phyloP scores from a whole-genome alignment of 1,140 invertebrate genomes.

The Nasonia vitripennis region DNA sequence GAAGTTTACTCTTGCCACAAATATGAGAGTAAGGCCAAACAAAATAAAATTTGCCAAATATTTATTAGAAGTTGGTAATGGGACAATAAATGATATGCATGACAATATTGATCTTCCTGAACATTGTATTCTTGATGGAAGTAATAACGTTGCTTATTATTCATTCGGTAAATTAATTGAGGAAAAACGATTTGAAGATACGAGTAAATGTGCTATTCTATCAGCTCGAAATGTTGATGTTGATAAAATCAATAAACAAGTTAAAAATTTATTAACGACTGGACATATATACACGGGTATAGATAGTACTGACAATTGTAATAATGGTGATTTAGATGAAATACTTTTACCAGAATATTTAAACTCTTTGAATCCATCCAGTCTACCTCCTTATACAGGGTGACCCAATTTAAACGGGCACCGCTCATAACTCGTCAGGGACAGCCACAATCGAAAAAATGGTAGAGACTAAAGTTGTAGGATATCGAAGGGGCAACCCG shows the following conservation, averaged over 20 bases:
- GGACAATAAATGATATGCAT: conserved; percentile 5
- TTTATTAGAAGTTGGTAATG: background rate
- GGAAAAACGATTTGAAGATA: conserved; percentile 10
- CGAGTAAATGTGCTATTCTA: background rate
- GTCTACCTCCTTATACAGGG: no score
- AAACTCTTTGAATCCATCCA: no score
- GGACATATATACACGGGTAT: background rate
- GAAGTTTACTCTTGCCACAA: conserved; percentile 34
- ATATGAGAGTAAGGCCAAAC: conserved; percentile 27
- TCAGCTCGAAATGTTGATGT: no score
- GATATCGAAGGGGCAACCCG: no score
- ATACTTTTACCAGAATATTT: background rate
- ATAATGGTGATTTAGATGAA: no score
- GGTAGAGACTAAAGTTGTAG: no score
- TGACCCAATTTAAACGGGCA: no score
- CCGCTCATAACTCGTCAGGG: no score
- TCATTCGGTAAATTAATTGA: background rate
- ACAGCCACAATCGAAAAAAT: no score
- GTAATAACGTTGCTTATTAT: background rate
- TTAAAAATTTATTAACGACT: background rate
- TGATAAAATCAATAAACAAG: background rate
- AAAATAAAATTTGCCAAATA: background rate
- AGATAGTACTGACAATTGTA: no score
- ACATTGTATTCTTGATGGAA: background rate
- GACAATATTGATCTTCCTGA: conserved; percentile 9